Evolutionary conservation across 2,888 invertebrate genomes (phyloP).

Genomic region (Eulithis testata): DNA sequence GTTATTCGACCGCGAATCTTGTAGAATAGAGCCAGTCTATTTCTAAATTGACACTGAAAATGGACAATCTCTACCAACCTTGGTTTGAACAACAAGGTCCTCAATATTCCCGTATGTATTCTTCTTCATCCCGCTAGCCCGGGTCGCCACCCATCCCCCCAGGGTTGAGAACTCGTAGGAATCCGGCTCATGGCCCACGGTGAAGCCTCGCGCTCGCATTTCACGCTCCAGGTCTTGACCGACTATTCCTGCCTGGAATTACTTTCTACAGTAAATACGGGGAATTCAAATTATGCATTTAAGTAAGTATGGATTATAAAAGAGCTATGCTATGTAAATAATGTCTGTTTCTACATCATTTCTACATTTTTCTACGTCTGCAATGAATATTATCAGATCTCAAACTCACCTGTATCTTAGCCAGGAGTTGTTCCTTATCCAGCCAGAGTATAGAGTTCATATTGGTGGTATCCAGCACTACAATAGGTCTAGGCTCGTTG

Average conservation of each 20-base stretch:
- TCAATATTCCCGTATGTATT: constrained; percentile 99
- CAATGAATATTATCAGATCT: neutral
- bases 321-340: too few relatives aligned
- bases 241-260: constrained; percentile 94
- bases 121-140: constrained; percentile 99
- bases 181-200: constrained; percentile 98
- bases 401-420: constrained; percentile 68
- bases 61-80: constrained; percentile 82
- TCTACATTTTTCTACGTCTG: too few relatives aligned
- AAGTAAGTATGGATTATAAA: too few relatives aligned
- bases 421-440: constrained; percentile 85
- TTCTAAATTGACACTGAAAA: too few relatives aligned
- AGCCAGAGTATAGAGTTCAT: constrained; percentile 98
- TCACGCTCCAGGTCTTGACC: constrained; percentile 97
- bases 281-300: too few relatives aligned
- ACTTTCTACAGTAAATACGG: neutral
- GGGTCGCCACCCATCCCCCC: constrained; percentile 98
- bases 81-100: constrained; percentile 95
- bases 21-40: too few relatives aligned
- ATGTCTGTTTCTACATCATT: too few relatives aligned
- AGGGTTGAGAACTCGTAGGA: constrained; percentile 98
- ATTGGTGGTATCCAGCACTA: constrained; percentile 96
- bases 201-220: constrained; percentile 90
- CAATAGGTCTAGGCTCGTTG: constrained; percentile 88
- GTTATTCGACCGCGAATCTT: too few relatives aligned